A percentile compares a stretch with the other conserved stretches of the same genome.
Conservation (phyloP, 2,113 vertebrate species). For the Synchiropus splendidus region DNA sequence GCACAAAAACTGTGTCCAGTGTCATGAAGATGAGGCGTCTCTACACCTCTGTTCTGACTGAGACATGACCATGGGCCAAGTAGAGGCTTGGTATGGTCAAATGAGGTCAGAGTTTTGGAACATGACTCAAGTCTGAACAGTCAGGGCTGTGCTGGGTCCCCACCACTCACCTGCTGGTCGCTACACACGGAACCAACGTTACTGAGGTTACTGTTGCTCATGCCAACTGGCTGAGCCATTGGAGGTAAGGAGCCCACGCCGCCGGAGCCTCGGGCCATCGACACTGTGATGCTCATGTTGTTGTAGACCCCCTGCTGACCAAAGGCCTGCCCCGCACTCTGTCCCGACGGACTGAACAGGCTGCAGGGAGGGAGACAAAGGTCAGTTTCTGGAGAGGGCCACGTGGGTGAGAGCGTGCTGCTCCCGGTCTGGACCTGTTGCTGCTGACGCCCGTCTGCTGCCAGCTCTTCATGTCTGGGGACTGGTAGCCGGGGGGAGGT, state of each 20-base stretch:
- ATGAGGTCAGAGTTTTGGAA: too few relatives aligned
- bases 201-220: slow-evolving; percentile 81
- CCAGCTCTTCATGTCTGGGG: slow-evolving; percentile 88
- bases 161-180: slow-evolving; percentile 83
- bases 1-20: too few relatives aligned
- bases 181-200: slow-evolving; percentile 77
- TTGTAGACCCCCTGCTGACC: slow-evolving; percentile 90
- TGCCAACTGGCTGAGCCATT: slow-evolving; percentile 76
- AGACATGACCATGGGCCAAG: too few relatives aligned
- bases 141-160: neutral
- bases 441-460: slow-evolving; percentile 75
- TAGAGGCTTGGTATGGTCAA: too few relatives aligned
- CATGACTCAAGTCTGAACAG: too few relatives aligned
- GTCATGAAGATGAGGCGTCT: too few relatives aligned
- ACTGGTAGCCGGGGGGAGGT: slow-evolving; percentile 79
- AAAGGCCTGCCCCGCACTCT: slow-evolving; percentile 62
- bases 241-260: slow-evolving; percentile 77
- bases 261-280: slow-evolving; percentile 82
- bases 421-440: slow-evolving; percentile 64
- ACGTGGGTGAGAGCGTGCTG: neutral
- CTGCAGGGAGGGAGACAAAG: slow-evolving; percentile 43
- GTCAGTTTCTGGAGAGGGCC: neutral
- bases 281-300: slow-evolving; percentile 97
- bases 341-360: slow-evolving; percentile 76
- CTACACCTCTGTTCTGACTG: too few relatives aligned